These are phyloP conservation scores for Malurus leucopterus DNA, from an alignment of 2,797 vertebrate genomes.

Conservation along the genomic window DNA sequence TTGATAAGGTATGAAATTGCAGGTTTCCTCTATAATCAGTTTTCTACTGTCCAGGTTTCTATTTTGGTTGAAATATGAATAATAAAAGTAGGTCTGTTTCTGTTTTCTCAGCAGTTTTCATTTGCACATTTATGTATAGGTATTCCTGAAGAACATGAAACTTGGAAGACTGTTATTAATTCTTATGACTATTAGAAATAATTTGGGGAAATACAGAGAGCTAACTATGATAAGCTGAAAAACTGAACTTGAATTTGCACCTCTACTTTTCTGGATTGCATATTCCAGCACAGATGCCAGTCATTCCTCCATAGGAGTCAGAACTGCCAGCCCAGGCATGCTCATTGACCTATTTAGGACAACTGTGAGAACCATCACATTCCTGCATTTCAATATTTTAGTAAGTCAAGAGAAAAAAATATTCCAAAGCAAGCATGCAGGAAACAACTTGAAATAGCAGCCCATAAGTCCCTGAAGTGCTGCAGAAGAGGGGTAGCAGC, in stretches of 20 bases:
- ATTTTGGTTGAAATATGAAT: neutral
- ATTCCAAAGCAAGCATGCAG: neutral
- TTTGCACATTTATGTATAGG: neutral
- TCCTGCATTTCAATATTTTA: neutral
- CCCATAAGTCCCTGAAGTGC: neutral
- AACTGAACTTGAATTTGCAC: neutral
- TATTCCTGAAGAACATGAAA: neutral
- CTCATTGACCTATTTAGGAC: constrained; percentile 24
- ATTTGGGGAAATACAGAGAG: neutral
- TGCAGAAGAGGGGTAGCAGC: neutral
- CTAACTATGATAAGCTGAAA: neutral
- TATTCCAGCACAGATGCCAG: neutral
- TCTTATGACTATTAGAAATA: neutral
- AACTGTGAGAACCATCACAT: constrained; percentile 9
- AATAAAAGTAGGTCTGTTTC: neutral
- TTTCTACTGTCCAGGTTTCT: neutral
- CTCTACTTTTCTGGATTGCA: neutral
- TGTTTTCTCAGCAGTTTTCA: neutral
- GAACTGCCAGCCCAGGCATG: neutral
- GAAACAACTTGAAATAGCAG: neutral
- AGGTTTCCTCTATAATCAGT: neutral
- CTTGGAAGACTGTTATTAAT: neutral
- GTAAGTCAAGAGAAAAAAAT: neutral
- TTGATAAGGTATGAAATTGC: neutral
- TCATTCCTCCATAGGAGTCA: neutral